These are phyloP conservation scores for Meliscaeva auricollis DNA, from an alignment of 2,888 invertebrate genomes.

Conservation along the genomic window DNA sequence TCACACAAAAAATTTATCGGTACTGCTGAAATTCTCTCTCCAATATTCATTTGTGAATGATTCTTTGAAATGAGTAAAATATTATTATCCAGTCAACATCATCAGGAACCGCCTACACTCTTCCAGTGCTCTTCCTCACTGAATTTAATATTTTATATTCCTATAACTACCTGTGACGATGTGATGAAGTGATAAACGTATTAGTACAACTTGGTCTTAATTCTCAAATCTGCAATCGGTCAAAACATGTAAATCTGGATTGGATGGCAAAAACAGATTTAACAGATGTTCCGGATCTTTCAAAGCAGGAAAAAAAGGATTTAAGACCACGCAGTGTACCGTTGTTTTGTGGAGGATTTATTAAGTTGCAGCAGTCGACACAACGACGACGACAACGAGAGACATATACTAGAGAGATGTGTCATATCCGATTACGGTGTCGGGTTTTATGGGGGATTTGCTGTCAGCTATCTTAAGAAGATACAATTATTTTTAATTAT, in stretches of 20 bases:
- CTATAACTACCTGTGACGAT: conserved; percentile 56
- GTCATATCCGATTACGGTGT: conserved; percentile 73
- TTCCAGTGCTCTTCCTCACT: conserved; percentile 9
- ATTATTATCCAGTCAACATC: conserved; percentile 46
- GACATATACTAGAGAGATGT: conserved; percentile 34
- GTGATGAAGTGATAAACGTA: conserved; percentile 73
- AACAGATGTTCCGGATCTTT: conserved; percentile 62
- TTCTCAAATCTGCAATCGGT: conserved; percentile 72
- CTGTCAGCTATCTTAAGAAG: conserved; percentile 60
- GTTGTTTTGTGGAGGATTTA: conserved; percentile 50
- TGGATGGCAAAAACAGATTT: conserved; percentile 59
- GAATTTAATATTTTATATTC: background rate
- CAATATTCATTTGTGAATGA: background rate
- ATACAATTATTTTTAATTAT: conserved; percentile 75
- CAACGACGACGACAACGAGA: background rate
- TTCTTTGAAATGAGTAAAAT: conserved; percentile 45
- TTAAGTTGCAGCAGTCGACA: conserved; percentile 25
- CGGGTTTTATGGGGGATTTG: conserved; percentile 66
- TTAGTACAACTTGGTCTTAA: conserved; percentile 69
- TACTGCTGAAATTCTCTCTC: conserved; percentile 10
- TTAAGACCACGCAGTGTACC: conserved; percentile 60
- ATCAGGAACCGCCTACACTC: conserved; percentile 63
- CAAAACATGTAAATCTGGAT: conserved; percentile 69
- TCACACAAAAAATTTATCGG: background rate
- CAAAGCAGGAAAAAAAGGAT: conserved; percentile 70